Percentiles rank a stretch among this genome's conserved stretches.
These are phyloP conservation scores for Drosophila lini DNA, from an alignment of 1,140 invertebrate species.

Conservation along the genomic window DNA sequence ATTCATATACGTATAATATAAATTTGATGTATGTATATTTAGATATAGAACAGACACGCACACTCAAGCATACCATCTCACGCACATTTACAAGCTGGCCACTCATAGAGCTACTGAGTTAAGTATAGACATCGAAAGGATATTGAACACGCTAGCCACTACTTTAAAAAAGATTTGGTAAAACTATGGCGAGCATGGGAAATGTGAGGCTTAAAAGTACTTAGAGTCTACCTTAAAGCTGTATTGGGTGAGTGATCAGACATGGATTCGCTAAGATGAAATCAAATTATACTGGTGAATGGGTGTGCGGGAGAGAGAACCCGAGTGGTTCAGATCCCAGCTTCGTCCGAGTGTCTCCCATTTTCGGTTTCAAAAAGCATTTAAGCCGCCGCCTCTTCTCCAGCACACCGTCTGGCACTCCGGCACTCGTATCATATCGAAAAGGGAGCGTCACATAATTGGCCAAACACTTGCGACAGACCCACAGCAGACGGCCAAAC, in stretches of 20 bases:
- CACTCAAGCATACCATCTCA: constrained; percentile 42
- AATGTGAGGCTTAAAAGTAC: constrained; percentile 35
- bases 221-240: constrained; percentile 27
- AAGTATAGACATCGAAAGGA: constrained; percentile 74
- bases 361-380: constrained; percentile 17
- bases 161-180: constrained; percentile 61
- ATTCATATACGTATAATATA: constrained; percentile 51
- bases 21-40: constrained; percentile 37
- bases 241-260: constrained; percentile 18
- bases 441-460: constrained; percentile 77
- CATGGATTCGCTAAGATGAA: constrained; percentile 13
- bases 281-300: constrained; percentile 25
- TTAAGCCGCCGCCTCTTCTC: constrained; percentile 2
- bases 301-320: constrained; percentile 1
- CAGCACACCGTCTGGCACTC: neutral
- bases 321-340: neutral
- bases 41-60: constrained; percentile 38
- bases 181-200: constrained; percentile 39
- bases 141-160: constrained; percentile 76
- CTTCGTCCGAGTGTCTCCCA: neutral
- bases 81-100: constrained; percentile 57
- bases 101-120: constrained; percentile 68
- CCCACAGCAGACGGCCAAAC: constrained; percentile 8
- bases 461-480: constrained; percentile 68
- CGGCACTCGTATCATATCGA: constrained; percentile 61